A percentile compares a stretch with the other conserved stretches of the same genome.
Conservation (phyloP, 2,888 invertebrate species). For the Tyria jacobaeae region DNA sequence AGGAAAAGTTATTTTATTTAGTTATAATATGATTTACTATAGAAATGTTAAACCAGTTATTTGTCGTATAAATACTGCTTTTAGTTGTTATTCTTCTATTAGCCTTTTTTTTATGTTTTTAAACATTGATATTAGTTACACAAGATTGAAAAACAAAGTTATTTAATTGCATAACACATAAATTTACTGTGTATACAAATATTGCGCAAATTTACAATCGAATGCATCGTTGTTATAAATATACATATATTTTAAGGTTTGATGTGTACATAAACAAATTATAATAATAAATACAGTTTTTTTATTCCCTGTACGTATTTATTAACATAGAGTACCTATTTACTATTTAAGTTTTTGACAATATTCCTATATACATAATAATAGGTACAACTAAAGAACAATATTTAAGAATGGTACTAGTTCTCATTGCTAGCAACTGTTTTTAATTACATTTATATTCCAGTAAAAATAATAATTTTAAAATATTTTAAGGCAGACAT, state of each 20-base stretch:
- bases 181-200: conserved; percentile 17
- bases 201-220: conserved; percentile 36
- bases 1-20: neutral
- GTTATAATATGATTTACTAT: neutral
- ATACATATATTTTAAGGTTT: conserved; percentile 73
- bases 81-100: conserved; percentile 19
- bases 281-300: conserved; percentile 54
- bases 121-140: conserved; percentile 4
- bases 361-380: neutral
- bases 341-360: neutral
- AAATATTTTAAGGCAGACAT: too few species aligned
- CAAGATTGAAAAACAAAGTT: neutral
- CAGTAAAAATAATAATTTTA: too few species aligned
- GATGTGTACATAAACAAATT: conserved; percentile 77
- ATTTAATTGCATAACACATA: conserved; percentile 17
- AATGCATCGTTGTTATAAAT: conserved; percentile 50
- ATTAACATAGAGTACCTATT: neutral
- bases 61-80: conserved; percentile 8
- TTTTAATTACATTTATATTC: too few species aligned
- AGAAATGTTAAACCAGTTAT: too few species aligned
- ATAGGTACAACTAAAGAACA: neutral
- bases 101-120: conserved; percentile 1
- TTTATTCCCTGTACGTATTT: conserved; percentile 55
- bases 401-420: neutral
- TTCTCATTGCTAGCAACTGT: neutral